Conservation (phyloP, 2,888 invertebrate species). For the Spodoptera littoralis region DNA sequence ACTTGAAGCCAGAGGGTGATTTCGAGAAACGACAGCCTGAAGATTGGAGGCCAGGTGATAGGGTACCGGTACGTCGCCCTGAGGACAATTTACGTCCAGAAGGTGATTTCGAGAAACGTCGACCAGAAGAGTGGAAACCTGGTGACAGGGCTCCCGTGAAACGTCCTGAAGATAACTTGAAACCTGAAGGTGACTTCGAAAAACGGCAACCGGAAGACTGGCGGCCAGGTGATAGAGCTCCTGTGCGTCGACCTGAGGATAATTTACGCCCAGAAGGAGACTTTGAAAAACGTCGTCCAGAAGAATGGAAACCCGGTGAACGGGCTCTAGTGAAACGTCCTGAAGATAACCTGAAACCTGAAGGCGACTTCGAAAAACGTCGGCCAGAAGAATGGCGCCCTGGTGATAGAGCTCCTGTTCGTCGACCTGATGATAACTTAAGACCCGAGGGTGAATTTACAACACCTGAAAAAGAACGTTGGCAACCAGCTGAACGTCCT, state of each 20-base stretch:
- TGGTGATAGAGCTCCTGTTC: conserved; percentile 82
- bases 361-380: conserved; percentile 63
- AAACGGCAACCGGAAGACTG: conserved; percentile 71
- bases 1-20: conserved; percentile 39
- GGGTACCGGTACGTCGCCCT: conserved; percentile 77
- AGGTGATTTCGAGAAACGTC: conserved; percentile 84
- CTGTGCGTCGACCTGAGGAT: too few relatives aligned
- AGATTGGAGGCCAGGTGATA: conserved; percentile 57
- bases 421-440: conserved; percentile 71
- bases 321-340: conserved; percentile 73
- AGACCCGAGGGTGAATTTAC: conserved; percentile 66
- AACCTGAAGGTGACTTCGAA: conserved; percentile 87
- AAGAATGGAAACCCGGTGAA: conserved; percentile 70
- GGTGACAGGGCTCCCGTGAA: conserved; percentile 63
- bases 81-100: conserved; percentile 85
- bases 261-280: conserved; percentile 72
- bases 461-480: conserved; percentile 73
- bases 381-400: conserved; percentile 82
- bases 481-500: conserved; percentile 77
- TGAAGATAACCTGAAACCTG: conserved; percentile 61
- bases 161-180: conserved; percentile 80
- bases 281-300: conserved; percentile 72
- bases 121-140: conserved; percentile 75
- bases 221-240: conserved; percentile 67
- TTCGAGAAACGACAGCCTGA: conserved; percentile 63